Conservation (phyloP, 2,113 vertebrate species). For the Tyto alba region DNA sequence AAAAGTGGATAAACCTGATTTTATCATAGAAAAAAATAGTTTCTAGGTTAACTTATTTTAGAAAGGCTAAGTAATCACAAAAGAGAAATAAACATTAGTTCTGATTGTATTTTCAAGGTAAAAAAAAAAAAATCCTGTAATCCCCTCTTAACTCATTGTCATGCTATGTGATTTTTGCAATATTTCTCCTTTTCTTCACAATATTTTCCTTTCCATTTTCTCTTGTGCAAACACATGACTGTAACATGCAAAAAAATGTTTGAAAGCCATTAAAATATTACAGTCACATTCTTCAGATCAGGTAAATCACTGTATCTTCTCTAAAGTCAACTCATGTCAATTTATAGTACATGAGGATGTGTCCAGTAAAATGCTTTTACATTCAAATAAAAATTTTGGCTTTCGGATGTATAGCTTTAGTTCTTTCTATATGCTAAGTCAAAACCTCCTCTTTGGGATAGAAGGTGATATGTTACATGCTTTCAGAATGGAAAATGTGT, state of each 20-base stretch:
- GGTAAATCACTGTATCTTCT: not conserved
- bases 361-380: not conserved
- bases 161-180: accelerated
- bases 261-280: not conserved
- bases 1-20: not conserved
- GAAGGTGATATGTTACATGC: not conserved
- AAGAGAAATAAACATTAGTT: not conserved
- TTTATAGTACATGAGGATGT: not conserved
- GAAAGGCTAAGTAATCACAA: not conserved
- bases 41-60: not conserved
- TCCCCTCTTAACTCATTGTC: not conserved
- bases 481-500: not conserved
- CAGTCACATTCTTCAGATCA: not conserved
- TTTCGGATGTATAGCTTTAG: not conserved
- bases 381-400: not conserved
- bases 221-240: not conserved
- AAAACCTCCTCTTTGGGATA: not conserved
- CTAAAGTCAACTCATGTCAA: not conserved
- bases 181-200: not conserved
- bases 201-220: not conserved
- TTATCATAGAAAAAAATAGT: not conserved
- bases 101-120: not conserved
- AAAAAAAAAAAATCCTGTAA: not conserved
- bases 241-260: not conserved
- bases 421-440: not conserved